phyloP scores from a whole-genome alignment of 2,888 invertebrate genomes.

The Caenorhabditis auriculariae region DNA sequence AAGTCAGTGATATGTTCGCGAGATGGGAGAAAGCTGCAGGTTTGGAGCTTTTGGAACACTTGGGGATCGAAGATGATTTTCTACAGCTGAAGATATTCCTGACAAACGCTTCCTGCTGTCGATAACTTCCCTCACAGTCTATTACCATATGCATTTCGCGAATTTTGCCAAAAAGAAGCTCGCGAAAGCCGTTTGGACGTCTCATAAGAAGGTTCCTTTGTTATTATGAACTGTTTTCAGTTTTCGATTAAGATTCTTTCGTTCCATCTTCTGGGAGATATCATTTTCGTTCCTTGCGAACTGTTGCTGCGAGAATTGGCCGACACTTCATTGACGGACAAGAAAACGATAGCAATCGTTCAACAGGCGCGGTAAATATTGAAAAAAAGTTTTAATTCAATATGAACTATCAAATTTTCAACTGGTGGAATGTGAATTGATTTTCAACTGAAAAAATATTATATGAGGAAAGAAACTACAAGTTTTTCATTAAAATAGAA shows the following conservation, averaged over 20 bases:
- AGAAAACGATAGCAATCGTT: constrained; percentile 14
- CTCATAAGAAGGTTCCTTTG: constrained; percentile 32
- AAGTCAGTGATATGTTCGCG: constrained; percentile 28
- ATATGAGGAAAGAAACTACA: too few species aligned
- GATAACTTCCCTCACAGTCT: constrained; percentile 38
- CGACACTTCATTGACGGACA: constrained; percentile 23
- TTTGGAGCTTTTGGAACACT: constrained; percentile 2
- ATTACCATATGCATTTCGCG: constrained; percentile 44
- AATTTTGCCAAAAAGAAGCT: constrained; percentile 27
- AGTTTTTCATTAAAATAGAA: too few species aligned
- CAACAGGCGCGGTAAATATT: neutral
- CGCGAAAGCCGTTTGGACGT: constrained; percentile 28
- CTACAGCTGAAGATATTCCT: constrained; percentile 37
- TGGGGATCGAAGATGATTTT: neutral
- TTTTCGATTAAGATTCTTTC: neutral
- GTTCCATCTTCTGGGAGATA: constrained; percentile 6
- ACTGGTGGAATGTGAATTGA: too few species aligned
- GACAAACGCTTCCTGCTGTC: constrained; percentile 38
- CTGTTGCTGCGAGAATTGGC: constrained; percentile 70
- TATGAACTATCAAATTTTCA: too few species aligned
- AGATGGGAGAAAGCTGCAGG: constrained; percentile 49
- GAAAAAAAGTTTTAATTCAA: too few species aligned
- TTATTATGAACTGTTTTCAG: neutral
- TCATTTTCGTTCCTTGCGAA: constrained; percentile 71
- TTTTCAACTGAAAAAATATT: too few species aligned